Evolutionary conservation across 2,888 invertebrate species (phyloP).

Genomic region (Hydroisotoma schaefferi): DNA sequence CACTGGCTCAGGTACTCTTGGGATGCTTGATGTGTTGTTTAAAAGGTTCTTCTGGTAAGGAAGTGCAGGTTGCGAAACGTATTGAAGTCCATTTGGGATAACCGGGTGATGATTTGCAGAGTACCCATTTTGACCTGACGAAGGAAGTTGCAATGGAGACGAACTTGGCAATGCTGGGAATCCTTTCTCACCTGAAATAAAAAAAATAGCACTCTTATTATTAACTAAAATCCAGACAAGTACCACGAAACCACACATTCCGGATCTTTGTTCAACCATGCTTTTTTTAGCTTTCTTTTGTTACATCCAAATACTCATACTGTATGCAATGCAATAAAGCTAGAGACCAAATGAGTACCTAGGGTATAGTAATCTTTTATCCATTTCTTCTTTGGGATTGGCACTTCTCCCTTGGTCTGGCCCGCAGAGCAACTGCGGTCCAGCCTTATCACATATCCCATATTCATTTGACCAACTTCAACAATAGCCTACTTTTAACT

Average conservation of each 20-base stretch:
- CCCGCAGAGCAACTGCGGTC: conserved; percentile 16
- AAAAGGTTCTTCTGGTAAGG: conserved; percentile 29
- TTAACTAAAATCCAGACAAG: too few relatives aligned
- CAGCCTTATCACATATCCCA: conserved; percentile 41
- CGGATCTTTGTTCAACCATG: too few relatives aligned
- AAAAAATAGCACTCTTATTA: too few relatives aligned
- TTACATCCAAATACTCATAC: too few relatives aligned
- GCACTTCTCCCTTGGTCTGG: conserved; percentile 44
- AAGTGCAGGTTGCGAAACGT: conserved; percentile 38
- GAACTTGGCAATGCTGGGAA: conserved; percentile 45
- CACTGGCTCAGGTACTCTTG: conserved; percentile 49
- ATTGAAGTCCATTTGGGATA: conserved; percentile 46
- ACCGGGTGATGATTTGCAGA: conserved; percentile 42
- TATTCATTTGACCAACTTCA: conserved; percentile 42
- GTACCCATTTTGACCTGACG: conserved; percentile 46
- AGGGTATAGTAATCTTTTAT: conserved; percentile 62
- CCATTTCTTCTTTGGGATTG: conserved; percentile 71
- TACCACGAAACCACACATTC: too few relatives aligned
- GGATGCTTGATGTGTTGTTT: conserved; percentile 43
- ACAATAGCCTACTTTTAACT: too few relatives aligned
- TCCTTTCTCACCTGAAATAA: conserved; percentile 47
- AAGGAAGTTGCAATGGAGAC: conserved; percentile 38
- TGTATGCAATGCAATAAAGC: too few relatives aligned
- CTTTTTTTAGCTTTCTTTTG: too few relatives aligned
- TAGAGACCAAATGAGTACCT: conserved; percentile 19